Base-by-base conservation (phyloP, 2,797 vertebrate species). In the Tinamus major region DNA sequence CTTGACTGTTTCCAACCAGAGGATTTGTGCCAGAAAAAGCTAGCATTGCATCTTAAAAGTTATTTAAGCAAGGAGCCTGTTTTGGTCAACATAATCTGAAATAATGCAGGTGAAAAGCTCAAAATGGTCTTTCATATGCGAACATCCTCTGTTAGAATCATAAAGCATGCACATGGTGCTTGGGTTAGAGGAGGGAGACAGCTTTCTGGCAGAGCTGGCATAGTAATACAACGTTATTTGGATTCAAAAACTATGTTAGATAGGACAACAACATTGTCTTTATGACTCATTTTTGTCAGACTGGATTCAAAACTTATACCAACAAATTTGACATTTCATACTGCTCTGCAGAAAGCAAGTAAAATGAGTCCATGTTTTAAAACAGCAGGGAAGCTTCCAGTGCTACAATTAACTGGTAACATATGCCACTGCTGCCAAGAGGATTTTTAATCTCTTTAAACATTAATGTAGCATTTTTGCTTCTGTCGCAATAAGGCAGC, bases 351-450 rank as follows among this genome's bases (percentile, higher is more conserved):
- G 89, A 97, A 97, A 96, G 94, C 96, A 97, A 95, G 96, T 96
- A 97, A 97, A 97, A 97, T 94, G 96, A 97, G 94, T 92, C 96
- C 94, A 96, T 97, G 97, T 98, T 98, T 97, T 97, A 96, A 97
- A 98, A 97, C 98, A 98, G 97, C 97, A 97, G 96, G 97, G 96
- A 97, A 97, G 96, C 97, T 97, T 98, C 97, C 96, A 98, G 96
- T 97, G 97, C 96, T 96, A 98, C 97, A 98, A 98, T 98, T 98
- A 98, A 97, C 97, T 97, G 96, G 95, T 97, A 98, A 98, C 98
- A 98, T 98, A 98, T 98, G 98, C 96, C 96, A 96, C 93, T 96
- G 96, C 96, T 98, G 97, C 98, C 96, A 97, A 97, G 97, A 97
- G 97, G 96, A 97, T 97, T 98, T 98, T 97, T 97, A 98, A 98